Evolutionary conservation across 2,797 vertebrate species (phyloP).

Genomic region (Dendrocincla fuliginosa): DNA sequence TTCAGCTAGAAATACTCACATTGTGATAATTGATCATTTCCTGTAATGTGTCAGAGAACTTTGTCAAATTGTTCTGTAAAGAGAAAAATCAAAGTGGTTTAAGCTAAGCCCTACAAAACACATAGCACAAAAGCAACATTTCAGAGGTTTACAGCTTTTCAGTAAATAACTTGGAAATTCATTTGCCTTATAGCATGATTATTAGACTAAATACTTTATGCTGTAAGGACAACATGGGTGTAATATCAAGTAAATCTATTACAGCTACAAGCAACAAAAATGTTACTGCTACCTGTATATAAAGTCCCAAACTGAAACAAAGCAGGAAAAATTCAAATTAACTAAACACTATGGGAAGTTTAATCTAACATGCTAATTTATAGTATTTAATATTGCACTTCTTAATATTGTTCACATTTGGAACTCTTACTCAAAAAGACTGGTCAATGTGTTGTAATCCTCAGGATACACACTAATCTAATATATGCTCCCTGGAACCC

Average conservation of each 20-base stretch:
- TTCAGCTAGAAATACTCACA: constrained; percentile 77
- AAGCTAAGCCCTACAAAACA: neutral
- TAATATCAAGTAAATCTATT: neutral
- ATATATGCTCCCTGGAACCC: neutral
- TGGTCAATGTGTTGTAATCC: neutral
- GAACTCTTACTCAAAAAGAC: neutral
- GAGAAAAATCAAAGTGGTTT: neutral
- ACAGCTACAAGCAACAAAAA: neutral
- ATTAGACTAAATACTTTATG: neutral
- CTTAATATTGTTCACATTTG: neutral
- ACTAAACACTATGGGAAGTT: neutral
- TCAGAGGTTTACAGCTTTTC: neutral
- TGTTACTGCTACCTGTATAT: neutral
- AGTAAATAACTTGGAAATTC: neutral
- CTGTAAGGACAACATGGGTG: neutral
- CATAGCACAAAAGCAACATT: neutral
- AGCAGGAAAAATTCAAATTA: neutral
- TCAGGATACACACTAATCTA: neutral
- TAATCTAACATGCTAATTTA: neutral
- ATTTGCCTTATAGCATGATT: neutral
- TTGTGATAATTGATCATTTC: constrained; percentile 99
- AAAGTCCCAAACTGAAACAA: neutral
- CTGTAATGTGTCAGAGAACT: constrained; percentile 95
- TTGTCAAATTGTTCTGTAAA: constrained; percentile 88
- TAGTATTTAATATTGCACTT: neutral